Conservation (phyloP, 2,888 invertebrate genomes). For the Andrena camellia region DNA sequence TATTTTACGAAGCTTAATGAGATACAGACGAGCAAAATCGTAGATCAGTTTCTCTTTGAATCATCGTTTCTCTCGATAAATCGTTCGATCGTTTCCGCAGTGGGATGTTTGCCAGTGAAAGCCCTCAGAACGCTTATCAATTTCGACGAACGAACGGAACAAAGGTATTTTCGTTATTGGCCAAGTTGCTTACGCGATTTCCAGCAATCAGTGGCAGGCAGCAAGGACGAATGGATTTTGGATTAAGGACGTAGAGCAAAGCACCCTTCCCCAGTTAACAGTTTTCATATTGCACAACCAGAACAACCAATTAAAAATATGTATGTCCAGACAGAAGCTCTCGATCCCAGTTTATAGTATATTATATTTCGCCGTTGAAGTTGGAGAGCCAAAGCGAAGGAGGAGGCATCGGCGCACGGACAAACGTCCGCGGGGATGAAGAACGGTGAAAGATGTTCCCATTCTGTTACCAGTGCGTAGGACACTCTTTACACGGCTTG, state of each 20-base stretch:
- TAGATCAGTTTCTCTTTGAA: too few relatives aligned
- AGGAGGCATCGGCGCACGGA: neutral
- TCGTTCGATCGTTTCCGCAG: too few relatives aligned
- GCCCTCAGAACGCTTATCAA: neutral
- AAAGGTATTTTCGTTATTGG: neutral
- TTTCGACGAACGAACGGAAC: neutral
- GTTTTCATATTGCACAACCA: neutral
- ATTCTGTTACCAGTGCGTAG: slow-evolving; percentile 45
- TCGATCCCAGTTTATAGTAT: neutral
- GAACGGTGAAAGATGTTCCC: slow-evolving; percentile 30
- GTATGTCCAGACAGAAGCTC: neutral
- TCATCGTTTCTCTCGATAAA: too few relatives aligned
- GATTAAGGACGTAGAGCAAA: slow-evolving; percentile 4
- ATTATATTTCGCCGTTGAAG: slow-evolving; percentile 5
- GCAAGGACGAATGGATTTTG: slow-evolving; percentile 2
- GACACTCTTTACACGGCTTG: slow-evolving; percentile 53
- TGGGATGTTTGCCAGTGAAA: neutral
- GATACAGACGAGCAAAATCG: too few relatives aligned
- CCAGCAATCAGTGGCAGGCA: neutral
- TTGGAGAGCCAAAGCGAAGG: slow-evolving; percentile 26
- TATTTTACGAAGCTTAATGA: too few relatives aligned
- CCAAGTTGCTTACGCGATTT: neutral
- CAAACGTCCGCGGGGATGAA: slow-evolving; percentile 14
- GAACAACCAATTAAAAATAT: neutral
- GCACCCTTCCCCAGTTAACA: neutral